Percentiles rank a stretch among this genome's conserved stretches.
phyloP scores from a whole-genome alignment of 2,888 invertebrate genomes.

The Yponomeuta evonymella region DNA sequence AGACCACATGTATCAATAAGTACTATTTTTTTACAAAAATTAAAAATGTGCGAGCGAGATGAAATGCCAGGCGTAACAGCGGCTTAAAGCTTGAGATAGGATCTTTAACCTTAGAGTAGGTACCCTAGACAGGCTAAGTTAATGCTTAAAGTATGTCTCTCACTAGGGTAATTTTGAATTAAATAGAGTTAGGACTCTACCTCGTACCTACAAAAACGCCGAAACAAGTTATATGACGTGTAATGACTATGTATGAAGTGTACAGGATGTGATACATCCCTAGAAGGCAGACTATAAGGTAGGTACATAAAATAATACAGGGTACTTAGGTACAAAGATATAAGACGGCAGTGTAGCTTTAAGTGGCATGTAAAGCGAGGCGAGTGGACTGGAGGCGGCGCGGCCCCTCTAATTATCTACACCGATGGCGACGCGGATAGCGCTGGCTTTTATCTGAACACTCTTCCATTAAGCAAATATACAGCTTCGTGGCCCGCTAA shows the following conservation, averaged over 20 bases:
- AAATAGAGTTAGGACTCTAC: no score
- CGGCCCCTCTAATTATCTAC: constrained; percentile 60
- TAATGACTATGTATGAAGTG: not conserved
- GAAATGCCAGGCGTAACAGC: no score
- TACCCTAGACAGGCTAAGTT: no score
- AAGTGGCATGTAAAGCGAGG: constrained; percentile 64
- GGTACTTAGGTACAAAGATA: constrained; percentile 18
- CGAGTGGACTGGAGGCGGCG: constrained; percentile 28
- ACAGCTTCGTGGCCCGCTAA: constrained; percentile 65
- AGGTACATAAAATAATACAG: not conserved
- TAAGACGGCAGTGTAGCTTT: constrained; percentile 59
- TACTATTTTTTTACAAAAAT: no score
- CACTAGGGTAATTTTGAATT: no score
- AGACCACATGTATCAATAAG: no score
- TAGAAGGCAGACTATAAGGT: not conserved
- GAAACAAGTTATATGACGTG: not conserved
- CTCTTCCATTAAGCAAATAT: constrained; percentile 75
- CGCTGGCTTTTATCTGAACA: constrained; percentile 70
- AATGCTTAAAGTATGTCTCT: no score
- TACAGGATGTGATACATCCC: not conserved
- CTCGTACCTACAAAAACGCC: no score
- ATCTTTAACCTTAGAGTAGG: no score
- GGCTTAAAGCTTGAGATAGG: no score
- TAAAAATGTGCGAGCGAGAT: no score
- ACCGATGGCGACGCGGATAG: constrained; percentile 59